Conservation (phyloP, 2,113 vertebrate genomes). For the Casuarius casuarius region DNA sequence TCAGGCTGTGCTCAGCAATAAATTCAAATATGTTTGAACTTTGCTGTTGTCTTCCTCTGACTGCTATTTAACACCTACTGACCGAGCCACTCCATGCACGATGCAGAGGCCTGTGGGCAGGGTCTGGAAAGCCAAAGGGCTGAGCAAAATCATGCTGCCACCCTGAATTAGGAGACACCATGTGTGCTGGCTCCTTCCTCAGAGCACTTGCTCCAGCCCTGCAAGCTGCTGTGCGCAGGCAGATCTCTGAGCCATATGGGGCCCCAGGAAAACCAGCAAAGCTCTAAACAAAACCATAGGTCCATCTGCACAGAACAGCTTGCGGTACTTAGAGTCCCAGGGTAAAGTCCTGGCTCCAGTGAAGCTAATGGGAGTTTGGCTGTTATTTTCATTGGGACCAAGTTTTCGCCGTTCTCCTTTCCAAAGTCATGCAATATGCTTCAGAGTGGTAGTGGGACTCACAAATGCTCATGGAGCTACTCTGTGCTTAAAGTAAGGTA, state of each 20-base stretch:
- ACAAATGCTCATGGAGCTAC: not conserved
- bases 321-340: accelerated
- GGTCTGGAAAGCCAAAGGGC: not conserved
- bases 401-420: not conserved
- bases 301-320: not conserved
- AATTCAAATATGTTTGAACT: not conserved
- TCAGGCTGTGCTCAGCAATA: not conserved
- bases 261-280: not conserved
- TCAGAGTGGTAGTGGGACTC: not conserved
- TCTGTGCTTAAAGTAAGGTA: not conserved
- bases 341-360: not conserved
- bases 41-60: not conserved
- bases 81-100: not conserved
- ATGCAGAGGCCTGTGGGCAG: not conserved
- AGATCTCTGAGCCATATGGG: not conserved
- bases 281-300: not conserved
- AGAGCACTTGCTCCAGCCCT: not conserved
- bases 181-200: not conserved
- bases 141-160: accelerated
- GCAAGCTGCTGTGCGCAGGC: not conserved
- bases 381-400: not conserved
- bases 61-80: not conserved
- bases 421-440: not conserved
- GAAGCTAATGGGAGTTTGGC: not conserved
- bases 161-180: accelerated